Conservation (phyloP, 2,113 vertebrate species). For the Tragelaphus imberbis region DNA sequence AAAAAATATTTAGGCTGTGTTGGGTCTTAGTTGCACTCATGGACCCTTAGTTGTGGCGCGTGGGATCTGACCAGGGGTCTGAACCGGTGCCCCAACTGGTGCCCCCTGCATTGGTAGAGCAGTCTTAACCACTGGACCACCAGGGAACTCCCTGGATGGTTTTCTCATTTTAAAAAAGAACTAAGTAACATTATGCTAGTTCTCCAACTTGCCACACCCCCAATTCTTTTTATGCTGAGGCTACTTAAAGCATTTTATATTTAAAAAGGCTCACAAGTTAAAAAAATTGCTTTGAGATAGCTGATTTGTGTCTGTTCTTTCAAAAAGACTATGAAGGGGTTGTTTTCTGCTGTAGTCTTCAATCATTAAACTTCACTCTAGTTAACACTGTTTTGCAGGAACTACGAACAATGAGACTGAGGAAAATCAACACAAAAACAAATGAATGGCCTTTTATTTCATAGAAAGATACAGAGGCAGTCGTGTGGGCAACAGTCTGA, state of each 20-base stretch:
- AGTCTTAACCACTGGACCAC: not conserved
- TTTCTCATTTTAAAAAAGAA: not conserved
- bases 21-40: not conserved
- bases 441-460: slow-evolving; percentile 68
- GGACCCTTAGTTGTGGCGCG: not conserved
- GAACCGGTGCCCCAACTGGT: not conserved
- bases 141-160: not conserved
- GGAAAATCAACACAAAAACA: slow-evolving; percentile 41
- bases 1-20: not conserved
- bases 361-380: not conserved
- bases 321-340: not conserved
- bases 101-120: not conserved
- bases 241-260: not conserved
- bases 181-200: not conserved
- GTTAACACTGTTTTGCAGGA: slow-evolving; percentile 1
- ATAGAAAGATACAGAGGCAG: slow-evolving; percentile 44
- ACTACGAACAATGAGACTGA: slow-evolving; percentile 42
- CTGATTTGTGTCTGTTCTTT: not conserved
- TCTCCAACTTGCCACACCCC: not conserved
- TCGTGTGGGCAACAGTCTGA: not conserved
- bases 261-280: not conserved
- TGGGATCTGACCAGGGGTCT: not conserved
- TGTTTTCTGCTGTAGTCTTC: slow-evolving; percentile 10
- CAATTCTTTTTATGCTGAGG: not conserved
- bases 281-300: not conserved